Evolutionary conservation across 2,888 invertebrate genomes (phyloP).

Genomic region (Leucoma salicis): DNA sequence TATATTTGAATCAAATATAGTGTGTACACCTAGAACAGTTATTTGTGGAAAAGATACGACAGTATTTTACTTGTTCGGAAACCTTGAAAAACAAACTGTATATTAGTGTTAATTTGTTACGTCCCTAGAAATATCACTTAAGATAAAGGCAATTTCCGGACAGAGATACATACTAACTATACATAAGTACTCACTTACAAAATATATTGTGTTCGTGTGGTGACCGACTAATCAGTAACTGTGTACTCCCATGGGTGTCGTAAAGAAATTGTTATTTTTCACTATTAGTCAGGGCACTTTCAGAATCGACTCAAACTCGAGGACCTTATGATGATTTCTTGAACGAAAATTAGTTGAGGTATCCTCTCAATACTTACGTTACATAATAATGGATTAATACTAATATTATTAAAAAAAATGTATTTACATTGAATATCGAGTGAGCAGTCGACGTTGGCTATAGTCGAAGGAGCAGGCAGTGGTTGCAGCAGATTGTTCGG

Average conservation of each 20-base stretch:
- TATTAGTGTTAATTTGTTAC: conserved; percentile 20
- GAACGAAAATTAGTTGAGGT: too few relatives aligned
- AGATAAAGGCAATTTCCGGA: conserved; percentile 6
- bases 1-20: not conserved
- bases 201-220: too few relatives aligned
- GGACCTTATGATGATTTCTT: too few relatives aligned
- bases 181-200: too few relatives aligned
- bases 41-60: conserved; percentile 16
- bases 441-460: conserved; percentile 67
- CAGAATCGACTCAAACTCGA: too few relatives aligned
- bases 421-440: conserved; percentile 78
- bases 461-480: conserved; percentile 49
- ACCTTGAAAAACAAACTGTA: conserved; percentile 21
- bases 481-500: conserved; percentile 38
- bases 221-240: too few relatives aligned
- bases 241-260: too few relatives aligned
- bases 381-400: too few relatives aligned
- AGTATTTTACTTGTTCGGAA: conserved; percentile 7
- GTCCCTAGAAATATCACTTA: conserved; percentile 4
- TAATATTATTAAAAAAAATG: conserved; percentile 21
- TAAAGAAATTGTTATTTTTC: too few relatives aligned
- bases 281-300: too few relatives aligned
- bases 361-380: too few relatives aligned
- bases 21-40: not conserved
- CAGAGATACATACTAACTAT: conserved; percentile 6